These are phyloP conservation scores for Chiloscyllium punctatum DNA, from an alignment of 2,797 vertebrate genomes.

Conservation along the genomic window DNA sequence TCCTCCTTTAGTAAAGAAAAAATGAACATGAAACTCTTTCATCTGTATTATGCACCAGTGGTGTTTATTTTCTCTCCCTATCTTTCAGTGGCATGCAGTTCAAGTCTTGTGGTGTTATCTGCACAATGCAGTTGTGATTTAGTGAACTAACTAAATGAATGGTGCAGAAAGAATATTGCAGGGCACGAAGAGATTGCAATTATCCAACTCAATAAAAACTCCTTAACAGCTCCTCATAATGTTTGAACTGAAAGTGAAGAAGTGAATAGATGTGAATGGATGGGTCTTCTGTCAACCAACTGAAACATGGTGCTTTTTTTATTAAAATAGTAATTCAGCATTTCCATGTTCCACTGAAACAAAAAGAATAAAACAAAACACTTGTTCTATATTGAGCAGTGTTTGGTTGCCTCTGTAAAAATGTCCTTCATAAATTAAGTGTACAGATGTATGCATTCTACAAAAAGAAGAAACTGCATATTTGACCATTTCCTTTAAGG, in stretches of 20 bases:
- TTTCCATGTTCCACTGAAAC: background rate
- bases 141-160: constrained; percentile 25
- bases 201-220: constrained; percentile 24
- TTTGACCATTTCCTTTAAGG: background rate
- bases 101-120: constrained; percentile 15
- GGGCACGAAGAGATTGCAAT: background rate
- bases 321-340: background rate
- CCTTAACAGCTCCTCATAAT: background rate
- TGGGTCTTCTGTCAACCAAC: background rate
- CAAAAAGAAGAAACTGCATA: background rate
- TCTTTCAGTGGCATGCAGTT: background rate
- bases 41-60: background rate
- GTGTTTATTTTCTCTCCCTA: background rate
- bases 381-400: background rate
- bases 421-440: background rate
- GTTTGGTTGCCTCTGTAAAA: background rate
- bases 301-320: background rate
- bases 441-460: background rate
- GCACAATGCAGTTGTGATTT: constrained; percentile 27
- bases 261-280: background rate
- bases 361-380: background rate
- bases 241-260: background rate
- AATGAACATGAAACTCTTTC: background rate
- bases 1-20: background rate
- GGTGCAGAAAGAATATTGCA: background rate